Evolutionary conservation across 2,113 vertebrate genomes (phyloP).

Genomic region (Oenanthe oenanthe): DNA sequence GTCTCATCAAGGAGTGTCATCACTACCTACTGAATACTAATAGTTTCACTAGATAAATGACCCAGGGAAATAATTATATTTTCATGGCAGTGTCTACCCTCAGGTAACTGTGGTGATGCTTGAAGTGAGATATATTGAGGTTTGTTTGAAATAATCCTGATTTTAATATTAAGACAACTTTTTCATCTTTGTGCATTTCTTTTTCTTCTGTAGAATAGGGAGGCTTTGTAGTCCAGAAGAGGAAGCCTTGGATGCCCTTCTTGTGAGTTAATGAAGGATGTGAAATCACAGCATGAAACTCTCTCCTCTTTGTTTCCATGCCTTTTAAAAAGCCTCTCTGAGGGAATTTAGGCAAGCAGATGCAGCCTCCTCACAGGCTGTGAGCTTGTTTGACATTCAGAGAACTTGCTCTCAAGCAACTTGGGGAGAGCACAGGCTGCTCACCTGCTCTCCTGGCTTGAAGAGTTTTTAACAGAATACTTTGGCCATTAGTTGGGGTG

Average conservation of each 20-base stretch:
- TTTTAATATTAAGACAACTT: neutral
- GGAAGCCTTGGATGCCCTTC: neutral
- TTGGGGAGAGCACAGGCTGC: neutral
- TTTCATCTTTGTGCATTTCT: neutral
- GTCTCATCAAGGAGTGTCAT: neutral
- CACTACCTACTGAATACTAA: neutral
- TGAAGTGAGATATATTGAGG: neutral
- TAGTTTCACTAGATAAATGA: neutral
- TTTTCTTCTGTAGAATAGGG: neutral
- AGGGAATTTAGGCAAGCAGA: neutral
- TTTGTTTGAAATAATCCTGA: neutral
- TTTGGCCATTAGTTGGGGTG: neutral
- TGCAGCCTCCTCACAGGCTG: neutral
- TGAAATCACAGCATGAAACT: neutral
- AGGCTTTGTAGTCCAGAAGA: neutral
- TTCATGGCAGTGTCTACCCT: neutral
- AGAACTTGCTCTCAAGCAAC: neutral
- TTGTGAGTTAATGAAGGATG: neutral
- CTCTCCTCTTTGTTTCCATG: neutral
- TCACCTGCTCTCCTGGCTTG: neutral
- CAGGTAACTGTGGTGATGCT: neutral
- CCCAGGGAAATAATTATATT: neutral
- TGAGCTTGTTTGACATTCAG: neutral
- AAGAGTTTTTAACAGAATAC: neutral
- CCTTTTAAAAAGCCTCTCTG: neutral